phyloP scores from a whole-genome alignment of 2,113 vertebrate genomes.

The Phrynosoma blainvillii region DNA sequence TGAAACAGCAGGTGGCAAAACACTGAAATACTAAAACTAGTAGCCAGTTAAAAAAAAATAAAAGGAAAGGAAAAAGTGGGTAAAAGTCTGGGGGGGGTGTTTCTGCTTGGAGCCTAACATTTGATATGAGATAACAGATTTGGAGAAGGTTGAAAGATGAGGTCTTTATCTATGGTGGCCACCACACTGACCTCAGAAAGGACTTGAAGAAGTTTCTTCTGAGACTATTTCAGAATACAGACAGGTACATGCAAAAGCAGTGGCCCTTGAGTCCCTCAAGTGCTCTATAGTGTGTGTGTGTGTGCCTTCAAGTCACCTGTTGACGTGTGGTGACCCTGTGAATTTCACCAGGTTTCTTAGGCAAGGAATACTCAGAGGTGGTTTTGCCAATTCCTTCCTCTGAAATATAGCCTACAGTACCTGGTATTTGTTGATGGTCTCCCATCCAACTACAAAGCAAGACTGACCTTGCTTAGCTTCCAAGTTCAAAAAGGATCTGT shows the following conservation, averaged over 20 bases:
- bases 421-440: too few relatives aligned
- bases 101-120: background rate
- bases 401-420: too few relatives aligned
- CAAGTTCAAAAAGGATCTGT: too few relatives aligned
- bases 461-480: too few relatives aligned
- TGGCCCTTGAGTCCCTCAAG: background rate
- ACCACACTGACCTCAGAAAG: background rate
- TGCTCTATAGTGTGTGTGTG: background rate
- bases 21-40: background rate
- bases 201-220: background rate
- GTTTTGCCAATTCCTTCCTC: too few relatives aligned
- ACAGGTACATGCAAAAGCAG: background rate
- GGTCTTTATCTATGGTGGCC: background rate
- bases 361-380: too few relatives aligned
- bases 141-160: background rate
- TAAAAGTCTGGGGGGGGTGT: background rate
- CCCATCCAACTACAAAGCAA: too few relatives aligned
- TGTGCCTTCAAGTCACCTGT: too few relatives aligned
- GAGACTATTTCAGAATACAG: background rate
- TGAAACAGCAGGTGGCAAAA: background rate
- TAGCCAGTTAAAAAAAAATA: background rate
- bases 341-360: too few relatives aligned
- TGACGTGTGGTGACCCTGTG: too few relatives aligned
- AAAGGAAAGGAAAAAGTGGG: background rate
- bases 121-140: background rate